Evolutionary conservation across 2,888 invertebrate genomes (phyloP).

Genomic region (Maniola hyperantus): DNA sequence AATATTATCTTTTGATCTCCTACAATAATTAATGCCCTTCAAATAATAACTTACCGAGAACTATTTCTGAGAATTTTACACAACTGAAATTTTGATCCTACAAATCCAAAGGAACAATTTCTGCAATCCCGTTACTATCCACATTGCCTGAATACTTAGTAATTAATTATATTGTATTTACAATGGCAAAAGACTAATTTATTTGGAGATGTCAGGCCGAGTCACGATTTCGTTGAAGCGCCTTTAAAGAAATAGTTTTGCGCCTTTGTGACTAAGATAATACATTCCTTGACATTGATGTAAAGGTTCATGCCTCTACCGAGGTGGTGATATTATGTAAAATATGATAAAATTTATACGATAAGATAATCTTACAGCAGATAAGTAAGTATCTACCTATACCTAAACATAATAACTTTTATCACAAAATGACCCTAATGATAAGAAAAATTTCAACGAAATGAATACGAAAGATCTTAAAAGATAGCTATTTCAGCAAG

Average conservation of each 20-base stretch:
- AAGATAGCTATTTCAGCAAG: too few species aligned
- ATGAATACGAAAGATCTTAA: too few species aligned
- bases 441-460: background rate
- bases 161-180: conserved; percentile 25
- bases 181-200: conserved; percentile 26
- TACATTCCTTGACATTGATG: conserved; percentile 21
- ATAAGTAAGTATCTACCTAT: background rate
- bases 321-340: background rate
- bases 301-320: background rate
- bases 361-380: background rate
- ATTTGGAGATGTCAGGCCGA: conserved; percentile 25
- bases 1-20: background rate
- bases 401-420: background rate
- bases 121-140: conserved; percentile 7
- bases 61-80: background rate
- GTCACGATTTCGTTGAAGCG: conserved; percentile 32
- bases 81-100: background rate
- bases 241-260: conserved; percentile 34
- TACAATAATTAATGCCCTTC: too few species aligned
- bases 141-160: conserved; percentile 6
- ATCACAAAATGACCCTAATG: background rate
- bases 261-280: conserved; percentile 32
- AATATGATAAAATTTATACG: background rate
- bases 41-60: too few species aligned
- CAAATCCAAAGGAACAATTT: background rate